phyloP scores from a whole-genome alignment of 2,888 invertebrate species.

The Athripsodes cinereus region DNA sequence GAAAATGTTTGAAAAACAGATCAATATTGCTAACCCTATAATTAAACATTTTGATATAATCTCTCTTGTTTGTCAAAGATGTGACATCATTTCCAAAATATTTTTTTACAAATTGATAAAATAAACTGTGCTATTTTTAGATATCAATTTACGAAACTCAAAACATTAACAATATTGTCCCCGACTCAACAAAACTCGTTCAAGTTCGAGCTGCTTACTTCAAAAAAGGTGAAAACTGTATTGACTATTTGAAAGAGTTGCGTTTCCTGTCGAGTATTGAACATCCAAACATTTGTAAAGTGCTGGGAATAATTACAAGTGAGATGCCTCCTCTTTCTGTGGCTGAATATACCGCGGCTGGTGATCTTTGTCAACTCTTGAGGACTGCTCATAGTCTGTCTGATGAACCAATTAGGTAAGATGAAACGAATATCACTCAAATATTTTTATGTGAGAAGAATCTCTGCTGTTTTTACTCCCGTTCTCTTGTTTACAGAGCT shows the following conservation, averaged over 20 bases:
- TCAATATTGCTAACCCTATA: too few relatives aligned
- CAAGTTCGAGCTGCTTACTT: constrained; percentile 49
- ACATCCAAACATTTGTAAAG: constrained; percentile 60
- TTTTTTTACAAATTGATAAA: too few relatives aligned
- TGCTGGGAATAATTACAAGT: constrained; percentile 54
- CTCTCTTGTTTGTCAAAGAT: too few relatives aligned
- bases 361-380: constrained; percentile 66
- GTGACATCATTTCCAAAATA: too few relatives aligned
- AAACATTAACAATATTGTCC: constrained; percentile 43
- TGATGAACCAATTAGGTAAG: constrained; percentile 16
- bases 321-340: constrained; percentile 63
- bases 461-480: too few relatives aligned
- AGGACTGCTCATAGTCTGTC: constrained; percentile 10
- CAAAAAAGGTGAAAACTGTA: constrained; percentile 36
- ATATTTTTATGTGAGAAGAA: too few relatives aligned
- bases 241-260: constrained; percentile 56
- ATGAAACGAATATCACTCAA: not conserved
- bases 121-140: constrained; percentile 38
- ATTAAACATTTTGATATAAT: too few relatives aligned
- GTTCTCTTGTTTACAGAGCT: too few relatives aligned
- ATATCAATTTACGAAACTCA: constrained; percentile 51
- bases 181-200: constrained; percentile 45
- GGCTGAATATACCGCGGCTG: constrained; percentile 68
- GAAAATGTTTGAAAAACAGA: too few relatives aligned
- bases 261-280: constrained; percentile 61